phyloP scores from a whole-genome alignment of 1,140 invertebrate genomes.

The Cydia splendana region DNA sequence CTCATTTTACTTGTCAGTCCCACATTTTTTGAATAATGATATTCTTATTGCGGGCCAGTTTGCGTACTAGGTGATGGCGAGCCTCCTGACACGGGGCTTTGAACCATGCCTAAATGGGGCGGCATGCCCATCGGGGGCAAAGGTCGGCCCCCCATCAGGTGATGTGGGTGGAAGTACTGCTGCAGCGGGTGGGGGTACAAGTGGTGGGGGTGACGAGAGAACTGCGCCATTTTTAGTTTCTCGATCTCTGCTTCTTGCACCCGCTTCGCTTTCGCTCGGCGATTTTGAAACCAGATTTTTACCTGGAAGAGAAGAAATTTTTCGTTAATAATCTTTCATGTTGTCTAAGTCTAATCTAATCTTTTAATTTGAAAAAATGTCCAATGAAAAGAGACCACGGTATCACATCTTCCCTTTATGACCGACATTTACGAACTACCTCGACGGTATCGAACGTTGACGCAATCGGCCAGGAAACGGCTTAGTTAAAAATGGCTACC shows the following conservation, averaged over 20 bases:
- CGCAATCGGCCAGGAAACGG: no score
- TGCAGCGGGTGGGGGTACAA: conserved; percentile 74
- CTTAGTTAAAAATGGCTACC: no score
- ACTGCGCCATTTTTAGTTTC: conserved; percentile 89
- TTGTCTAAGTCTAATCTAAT: background rate
- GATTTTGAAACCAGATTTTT: conserved; percentile 99
- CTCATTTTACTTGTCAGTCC: conserved; percentile 31
- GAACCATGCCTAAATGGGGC: conserved; percentile 68
- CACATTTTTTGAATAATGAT: conserved; percentile 27
- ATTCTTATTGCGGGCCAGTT: conserved; percentile 41
- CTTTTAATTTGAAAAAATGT: no score
- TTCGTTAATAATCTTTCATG: background rate
- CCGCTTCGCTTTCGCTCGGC: conserved; percentile 95
- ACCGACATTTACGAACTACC: no score
- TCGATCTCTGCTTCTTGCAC: conserved; percentile 97
- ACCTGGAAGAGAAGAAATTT: conserved; percentile 82
- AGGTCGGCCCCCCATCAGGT: conserved; percentile 67
- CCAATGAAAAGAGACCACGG: no score
- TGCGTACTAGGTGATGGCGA: conserved; percentile 66
- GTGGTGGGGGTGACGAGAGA: conserved; percentile 76
- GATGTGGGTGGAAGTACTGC: conserved; percentile 75
- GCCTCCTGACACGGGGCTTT: conserved; percentile 57
- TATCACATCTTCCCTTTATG: no score
- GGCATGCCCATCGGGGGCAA: conserved; percentile 68
- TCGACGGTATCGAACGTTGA: no score